phyloP scores from a whole-genome alignment of 2,888 invertebrate genomes.

The Aethes cnicana region DNA sequence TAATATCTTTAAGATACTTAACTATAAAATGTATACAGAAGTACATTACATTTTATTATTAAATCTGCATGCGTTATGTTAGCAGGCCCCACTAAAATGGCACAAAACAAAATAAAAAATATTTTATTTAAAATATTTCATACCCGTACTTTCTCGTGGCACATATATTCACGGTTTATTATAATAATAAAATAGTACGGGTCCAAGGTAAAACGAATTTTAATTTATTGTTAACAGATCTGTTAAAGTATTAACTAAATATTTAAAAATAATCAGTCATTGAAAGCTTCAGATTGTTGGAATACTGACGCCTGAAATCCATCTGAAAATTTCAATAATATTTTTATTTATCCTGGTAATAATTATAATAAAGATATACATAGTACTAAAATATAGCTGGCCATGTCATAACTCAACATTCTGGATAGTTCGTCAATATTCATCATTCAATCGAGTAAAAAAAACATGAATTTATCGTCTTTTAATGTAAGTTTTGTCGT shows the following conservation, averaged over 20 bases:
- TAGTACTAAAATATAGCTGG: slow-evolving; percentile 29
- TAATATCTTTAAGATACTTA: too few relatives aligned
- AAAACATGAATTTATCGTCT: too few relatives aligned
- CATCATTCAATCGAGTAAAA: too few relatives aligned
- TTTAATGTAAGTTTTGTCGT: too few relatives aligned
- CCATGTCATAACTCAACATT: slow-evolving; percentile 1
- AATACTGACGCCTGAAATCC: slow-evolving; percentile 66
- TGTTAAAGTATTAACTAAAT: slow-evolving; percentile 46
- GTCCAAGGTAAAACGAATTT: slow-evolving; percentile 33
- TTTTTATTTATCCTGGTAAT: slow-evolving; percentile 43
- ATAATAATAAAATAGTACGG: slow-evolving; percentile 55
- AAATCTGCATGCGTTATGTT: slow-evolving; percentile 9
- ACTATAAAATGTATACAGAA: too few relatives aligned
- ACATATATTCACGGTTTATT: slow-evolving; percentile 43
- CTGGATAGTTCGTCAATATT: background rate
- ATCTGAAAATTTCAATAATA: slow-evolving; percentile 80
- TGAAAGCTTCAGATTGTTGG: slow-evolving; percentile 78
- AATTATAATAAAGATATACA: slow-evolving; percentile 6
- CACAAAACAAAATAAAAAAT: slow-evolving; percentile 18
- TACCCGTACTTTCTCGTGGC: slow-evolving; percentile 77
- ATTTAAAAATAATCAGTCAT: slow-evolving; percentile 68
- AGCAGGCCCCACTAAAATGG: slow-evolving; percentile 6
- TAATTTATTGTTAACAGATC: slow-evolving; percentile 62
- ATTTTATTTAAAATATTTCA: slow-evolving; percentile 37
- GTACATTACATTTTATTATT: too few relatives aligned